Conservation (phyloP, 2,888 invertebrate genomes). For the Smittia sp. region DNA sequence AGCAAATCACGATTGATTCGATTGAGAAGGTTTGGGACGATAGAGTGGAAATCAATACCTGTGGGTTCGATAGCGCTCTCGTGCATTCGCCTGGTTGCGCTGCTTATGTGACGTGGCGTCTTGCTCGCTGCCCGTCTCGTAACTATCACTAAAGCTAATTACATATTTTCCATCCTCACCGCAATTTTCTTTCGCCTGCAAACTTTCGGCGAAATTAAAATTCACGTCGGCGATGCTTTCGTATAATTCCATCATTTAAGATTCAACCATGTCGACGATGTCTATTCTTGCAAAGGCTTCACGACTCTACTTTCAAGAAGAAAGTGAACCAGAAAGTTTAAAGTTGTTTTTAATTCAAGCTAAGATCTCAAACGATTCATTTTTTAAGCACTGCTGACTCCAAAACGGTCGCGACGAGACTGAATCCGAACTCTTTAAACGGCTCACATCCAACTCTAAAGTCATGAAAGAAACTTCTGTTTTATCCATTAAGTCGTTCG, state of each 20-base stretch:
- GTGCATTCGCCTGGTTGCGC: slow-evolving; percentile 75
- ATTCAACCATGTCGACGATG: slow-evolving; percentile 20
- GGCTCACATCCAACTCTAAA: neutral
- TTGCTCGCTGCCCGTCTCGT: neutral
- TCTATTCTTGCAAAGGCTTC: neutral
- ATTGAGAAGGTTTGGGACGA: neutral
- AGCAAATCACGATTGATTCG: neutral
- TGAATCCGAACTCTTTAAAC: neutral
- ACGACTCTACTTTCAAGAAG: neutral
- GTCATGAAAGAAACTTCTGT: slow-evolving; percentile 28
- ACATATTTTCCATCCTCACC: slow-evolving; percentile 19
- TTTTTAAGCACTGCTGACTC: slow-evolving; percentile 4
- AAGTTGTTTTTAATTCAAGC: neutral
- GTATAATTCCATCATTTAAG: slow-evolving; percentile 29
- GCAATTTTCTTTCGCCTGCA: neutral
- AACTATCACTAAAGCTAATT: slow-evolving; percentile 26
- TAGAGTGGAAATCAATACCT: slow-evolving; percentile 61
- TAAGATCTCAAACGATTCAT: neutral
- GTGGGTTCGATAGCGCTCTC: slow-evolving; percentile 78
- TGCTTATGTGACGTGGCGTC: slow-evolving; percentile 54
- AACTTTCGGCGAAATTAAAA: slow-evolving; percentile 28
- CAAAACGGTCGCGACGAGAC: neutral
- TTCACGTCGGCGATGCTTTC: neutral
- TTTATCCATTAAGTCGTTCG: slow-evolving; percentile 38
- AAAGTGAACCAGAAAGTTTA: neutral